Base-by-base conservation (phyloP, 2,113 vertebrate genomes). In the Phycodurus eques region DNA sequence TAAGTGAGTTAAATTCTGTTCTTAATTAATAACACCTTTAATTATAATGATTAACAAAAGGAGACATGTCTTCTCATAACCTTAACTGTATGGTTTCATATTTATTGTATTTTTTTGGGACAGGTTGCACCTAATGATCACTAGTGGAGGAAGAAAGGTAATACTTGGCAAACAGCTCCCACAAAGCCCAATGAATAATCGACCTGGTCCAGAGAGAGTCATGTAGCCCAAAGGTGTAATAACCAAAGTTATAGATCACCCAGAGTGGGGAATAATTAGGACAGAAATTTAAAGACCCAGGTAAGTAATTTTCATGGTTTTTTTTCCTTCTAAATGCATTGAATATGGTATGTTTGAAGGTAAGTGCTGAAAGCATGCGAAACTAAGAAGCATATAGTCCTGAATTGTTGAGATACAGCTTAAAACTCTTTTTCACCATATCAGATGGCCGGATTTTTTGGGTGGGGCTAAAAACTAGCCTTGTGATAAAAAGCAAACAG, bases 191-290 rank as follows among this genome's bases (percentile, higher is more conserved):
- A 88, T 89, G 89, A 80, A 85, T 91, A 90, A 77, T 71, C 67
- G 71, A 80, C 75, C 68, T 70, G 83, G 71, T 81, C 83, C 19
- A 43, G 73, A 83, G 86, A 43, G 73, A 83, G 86, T 85, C 78
- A 67, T 15, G 60, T 47, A 82, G 69, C 74, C 84, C 72, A 70
- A 5, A n/a, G 75, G 76, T 83, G 76, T 62, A 51, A 61, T 71
- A 85, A 89, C 88, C 77, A 88, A 84, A 86, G 85, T 79, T 82
- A 73, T 89, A 83, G 73, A 90, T 91, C 87, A 88, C 81, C 85
- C 79, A 43, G 57, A 70, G 81, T 39, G 78, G 81, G 85, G 88
- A 83, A 87, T 90, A 90, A 90, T 91, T 91, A 87, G 81, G 85
- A 83, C 81, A 88, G 81, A 88, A 89, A 87, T 90, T 88, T 90